A percentile compares a stretch with the other conserved stretches of the same genome.
Evolutionary conservation across 2,888 invertebrate species (phyloP).

Genomic region (Idaea biselata): DNA sequence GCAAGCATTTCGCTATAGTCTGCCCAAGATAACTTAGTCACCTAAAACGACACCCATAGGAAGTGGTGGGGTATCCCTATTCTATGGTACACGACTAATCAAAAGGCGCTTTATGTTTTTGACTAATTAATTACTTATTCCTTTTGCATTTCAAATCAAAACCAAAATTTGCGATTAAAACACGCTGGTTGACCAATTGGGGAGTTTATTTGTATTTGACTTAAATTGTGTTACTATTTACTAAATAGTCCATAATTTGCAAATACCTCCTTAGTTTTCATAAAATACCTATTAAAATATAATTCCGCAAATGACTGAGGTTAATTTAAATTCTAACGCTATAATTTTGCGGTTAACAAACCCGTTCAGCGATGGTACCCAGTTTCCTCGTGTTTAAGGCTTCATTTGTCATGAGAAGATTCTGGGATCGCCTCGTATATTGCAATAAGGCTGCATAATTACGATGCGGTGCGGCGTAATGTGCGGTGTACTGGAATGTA

Average conservation of each 20-base stretch:
- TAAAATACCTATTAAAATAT: neutral
- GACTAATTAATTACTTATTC: no score
- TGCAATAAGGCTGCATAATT: slow-evolving; percentile 51
- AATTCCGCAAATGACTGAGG: neutral
- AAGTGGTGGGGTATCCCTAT: no score
- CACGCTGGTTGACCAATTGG: no score
- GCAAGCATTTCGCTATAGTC: no score
- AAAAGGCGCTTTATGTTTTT: neutral
- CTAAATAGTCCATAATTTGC: neutral
- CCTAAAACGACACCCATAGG: no score
- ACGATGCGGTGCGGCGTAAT: slow-evolving; percentile 56
- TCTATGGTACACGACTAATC: no score
- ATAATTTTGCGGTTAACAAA: neutral
- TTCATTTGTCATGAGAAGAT: slow-evolving; percentile 33
- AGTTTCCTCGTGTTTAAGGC: slow-evolving; percentile 10
- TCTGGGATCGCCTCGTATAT: slow-evolving; percentile 24
- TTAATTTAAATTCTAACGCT: neutral
- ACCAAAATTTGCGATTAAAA: no score
- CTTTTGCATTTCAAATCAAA: no score
- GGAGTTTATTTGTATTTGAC: no score
- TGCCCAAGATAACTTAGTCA: no score
- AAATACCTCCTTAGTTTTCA: neutral
- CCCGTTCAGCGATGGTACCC: neutral
- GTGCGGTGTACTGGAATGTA: slow-evolving; percentile 67
- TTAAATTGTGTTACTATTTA: no score